Evolutionary conservation across 2,113 vertebrate species (phyloP).

Genomic region (Cairina moschata): DNA sequence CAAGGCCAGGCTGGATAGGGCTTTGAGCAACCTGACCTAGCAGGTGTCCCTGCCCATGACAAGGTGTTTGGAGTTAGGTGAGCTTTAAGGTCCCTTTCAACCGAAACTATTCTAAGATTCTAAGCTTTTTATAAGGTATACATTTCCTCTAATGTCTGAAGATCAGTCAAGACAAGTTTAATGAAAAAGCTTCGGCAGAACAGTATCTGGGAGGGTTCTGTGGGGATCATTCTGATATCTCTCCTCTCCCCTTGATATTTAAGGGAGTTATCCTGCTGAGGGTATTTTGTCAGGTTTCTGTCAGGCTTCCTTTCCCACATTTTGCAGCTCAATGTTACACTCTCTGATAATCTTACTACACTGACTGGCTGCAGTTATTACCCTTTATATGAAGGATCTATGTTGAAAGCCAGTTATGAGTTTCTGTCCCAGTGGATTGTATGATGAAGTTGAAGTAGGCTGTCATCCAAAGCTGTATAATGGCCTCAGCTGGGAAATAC

Average conservation of each 20-base stretch:
- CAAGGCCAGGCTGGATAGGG: too few relatives aligned
- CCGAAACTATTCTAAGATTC: too few relatives aligned
- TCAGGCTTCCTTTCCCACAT: constrained; percentile 72
- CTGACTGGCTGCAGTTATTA: constrained; percentile 90
- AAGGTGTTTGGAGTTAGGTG: too few relatives aligned
- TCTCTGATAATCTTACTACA: constrained; percentile 81
- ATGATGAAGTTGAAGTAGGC: constrained; percentile 87
- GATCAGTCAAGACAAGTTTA: background rate
- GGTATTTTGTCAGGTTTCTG: constrained; percentile 59
- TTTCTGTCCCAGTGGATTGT: constrained; percentile 90
- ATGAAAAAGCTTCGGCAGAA: background rate
- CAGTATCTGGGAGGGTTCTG: background rate
- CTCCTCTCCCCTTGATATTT: background rate
- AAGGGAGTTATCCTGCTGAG: background rate
- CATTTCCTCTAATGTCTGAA: constrained; percentile 19
- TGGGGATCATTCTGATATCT: background rate
- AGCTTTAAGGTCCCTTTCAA: too few relatives aligned
- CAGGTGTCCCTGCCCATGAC: too few relatives aligned
- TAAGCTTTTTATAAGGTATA: background rate
- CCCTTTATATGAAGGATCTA: constrained; percentile 88
- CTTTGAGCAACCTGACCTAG: too few relatives aligned
- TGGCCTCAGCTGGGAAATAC: constrained; percentile 89
- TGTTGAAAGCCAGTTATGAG: constrained; percentile 94
- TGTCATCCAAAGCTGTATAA: constrained; percentile 89
- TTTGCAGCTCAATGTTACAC: constrained; percentile 78